Evolutionary conservation across 1,140 invertebrate species (phyloP), one percentile per base, ranked within the genome.

Genomic region (Sipha flava): DNA sequence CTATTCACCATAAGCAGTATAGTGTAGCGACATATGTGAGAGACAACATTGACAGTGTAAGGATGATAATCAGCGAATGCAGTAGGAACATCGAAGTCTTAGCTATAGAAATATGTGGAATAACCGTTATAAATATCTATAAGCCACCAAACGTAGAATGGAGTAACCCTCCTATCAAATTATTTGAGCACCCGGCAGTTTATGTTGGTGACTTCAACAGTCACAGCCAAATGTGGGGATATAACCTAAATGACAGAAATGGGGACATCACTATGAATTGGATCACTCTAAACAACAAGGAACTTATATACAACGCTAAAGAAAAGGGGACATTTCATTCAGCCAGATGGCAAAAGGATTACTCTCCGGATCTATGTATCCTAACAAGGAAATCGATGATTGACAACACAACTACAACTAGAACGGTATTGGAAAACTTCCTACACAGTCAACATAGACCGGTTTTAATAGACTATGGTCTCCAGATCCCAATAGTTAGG

Each of bases 341-440:
- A 52, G 49, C 49, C 21, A 52, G 49, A 52, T 52, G 21, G 49
- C 43, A 16, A 45, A 81, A 40, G 34, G 31, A 47, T 12, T 79
- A 80, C 68, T 72, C 34, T 9, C 26, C 23, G 40, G 70, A 82
- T 47, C 73, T 77, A 64, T 57, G 31, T 81, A 81, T 80, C 49
- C 23, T 81, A n/a, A 75, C 81, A 49, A 43, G 40, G 40, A 43
- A 43, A 43, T 43, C 40, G 40, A 10, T 43, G 40, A 79, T 40
- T 40, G 64, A 68, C 31, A 49, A 64, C 70, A 81, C 83, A 85
- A 85, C 85, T 90, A 90, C 81, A 89, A 88, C 80, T 90, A 88
- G 23, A 92, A 84, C 70, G 87, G 88, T 82, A 89, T 89, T 92
- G 92, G 93, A 81, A 82, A 81, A 88, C 89, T 2, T 89, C 90